A percentile compares a stretch with the other conserved stretches of the same genome.
Evolutionary conservation across 2,888 invertebrate genomes (phyloP).

Genomic region (Drosophila seclusa): DNA sequence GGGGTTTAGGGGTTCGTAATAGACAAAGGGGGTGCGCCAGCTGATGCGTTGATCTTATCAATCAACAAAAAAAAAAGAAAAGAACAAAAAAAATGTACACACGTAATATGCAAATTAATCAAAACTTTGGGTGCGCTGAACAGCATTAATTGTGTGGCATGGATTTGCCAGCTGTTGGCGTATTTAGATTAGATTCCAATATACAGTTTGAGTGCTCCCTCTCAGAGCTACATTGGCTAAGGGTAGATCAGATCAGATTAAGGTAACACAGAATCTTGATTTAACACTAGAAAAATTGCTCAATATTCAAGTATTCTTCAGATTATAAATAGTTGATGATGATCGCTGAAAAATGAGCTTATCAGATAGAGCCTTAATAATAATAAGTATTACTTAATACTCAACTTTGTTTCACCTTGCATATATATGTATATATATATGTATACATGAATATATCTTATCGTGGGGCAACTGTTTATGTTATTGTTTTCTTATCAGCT

Average conservation of each 20-base stretch:
- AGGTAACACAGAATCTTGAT: neutral
- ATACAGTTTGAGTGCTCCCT: neutral
- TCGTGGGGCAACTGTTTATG: constrained; percentile 30
- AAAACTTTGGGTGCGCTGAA: constrained; percentile 21
- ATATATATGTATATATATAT: neutral
- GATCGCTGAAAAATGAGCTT: neutral
- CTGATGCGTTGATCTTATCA: constrained; percentile 75
- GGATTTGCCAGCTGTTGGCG: constrained; percentile 64
- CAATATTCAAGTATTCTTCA: neutral
- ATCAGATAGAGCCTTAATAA: neutral
- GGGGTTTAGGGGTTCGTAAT: neutral
- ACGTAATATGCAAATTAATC: constrained; percentile 78
- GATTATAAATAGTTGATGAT: neutral
- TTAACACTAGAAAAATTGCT: neutral
- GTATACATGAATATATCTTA: constrained; percentile 38
- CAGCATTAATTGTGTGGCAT: constrained; percentile 33
- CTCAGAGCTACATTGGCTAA: neutral
- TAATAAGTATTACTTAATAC: constrained; percentile 27
- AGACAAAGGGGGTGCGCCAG: constrained; percentile 36
- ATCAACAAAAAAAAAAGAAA: neutral
- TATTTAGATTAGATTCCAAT: constrained; percentile 27
- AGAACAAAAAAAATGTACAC: neutral
- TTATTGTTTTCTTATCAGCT: constrained; percentile 27
- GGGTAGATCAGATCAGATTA: neutral
- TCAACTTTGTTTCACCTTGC: constrained; percentile 1